Evolutionary conservation across 30 jellyfish, hydroid and myxozoan genomes (phyloP).

Genomic region (Clytia hemisphaerica): DNA sequence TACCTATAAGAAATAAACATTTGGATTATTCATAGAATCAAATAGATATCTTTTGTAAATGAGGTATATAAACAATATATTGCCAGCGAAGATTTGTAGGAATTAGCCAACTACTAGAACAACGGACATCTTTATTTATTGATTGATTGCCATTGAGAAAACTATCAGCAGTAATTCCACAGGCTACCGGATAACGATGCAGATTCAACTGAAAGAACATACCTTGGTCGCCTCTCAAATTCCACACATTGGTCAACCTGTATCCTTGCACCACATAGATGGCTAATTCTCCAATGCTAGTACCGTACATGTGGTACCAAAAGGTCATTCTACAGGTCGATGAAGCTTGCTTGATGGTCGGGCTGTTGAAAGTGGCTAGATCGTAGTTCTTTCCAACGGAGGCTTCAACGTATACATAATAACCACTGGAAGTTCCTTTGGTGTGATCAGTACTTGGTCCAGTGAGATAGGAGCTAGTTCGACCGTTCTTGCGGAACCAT

Average conservation of each 20-base stretch:
- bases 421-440: constrained; percentile 15
- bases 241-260: constrained; percentile 29
- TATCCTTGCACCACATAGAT: constrained; percentile 13
- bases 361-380: constrained; percentile 49
- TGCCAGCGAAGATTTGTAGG: no score
- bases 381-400: constrained; percentile 47
- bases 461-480: constrained; percentile 58
- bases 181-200: neutral
- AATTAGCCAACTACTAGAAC: no score
- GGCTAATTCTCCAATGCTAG: constrained; percentile 42
- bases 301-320: constrained; percentile 68
- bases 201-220: neutral
- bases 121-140: no score
- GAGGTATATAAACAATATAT: no score
- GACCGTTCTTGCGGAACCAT: constrained; percentile 45
- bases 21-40: no score
- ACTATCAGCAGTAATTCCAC: neutral
- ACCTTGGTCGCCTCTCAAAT: constrained; percentile 47
- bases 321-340: constrained; percentile 46
- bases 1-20: constrained; percentile 38
- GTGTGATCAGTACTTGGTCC: constrained; percentile 76
- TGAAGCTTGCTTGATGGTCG: constrained; percentile 10
- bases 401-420: constrained; percentile 53
- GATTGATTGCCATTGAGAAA: no score
- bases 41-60: no score